phyloP scores from a whole-genome alignment of 1,140 invertebrate species.

The Luehdorfia chinensis region DNA sequence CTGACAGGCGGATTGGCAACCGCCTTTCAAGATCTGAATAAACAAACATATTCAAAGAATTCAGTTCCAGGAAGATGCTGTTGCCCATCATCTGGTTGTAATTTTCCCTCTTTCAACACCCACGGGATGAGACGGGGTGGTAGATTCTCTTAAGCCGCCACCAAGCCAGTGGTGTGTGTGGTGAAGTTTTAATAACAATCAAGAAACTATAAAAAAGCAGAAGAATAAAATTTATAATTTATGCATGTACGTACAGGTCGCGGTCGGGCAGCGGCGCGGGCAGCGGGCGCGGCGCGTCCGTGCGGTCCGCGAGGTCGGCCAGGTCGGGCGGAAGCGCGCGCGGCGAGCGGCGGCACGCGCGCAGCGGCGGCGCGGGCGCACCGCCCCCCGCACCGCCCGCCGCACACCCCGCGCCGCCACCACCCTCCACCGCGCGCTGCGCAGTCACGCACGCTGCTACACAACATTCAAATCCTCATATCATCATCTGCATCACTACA shows the following conservation, averaged over 20 bases:
- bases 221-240: too few species aligned
- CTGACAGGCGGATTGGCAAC: too few species aligned
- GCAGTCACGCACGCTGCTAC: slow-evolving; percentile 29
- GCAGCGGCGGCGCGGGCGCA: slow-evolving; percentile 66
- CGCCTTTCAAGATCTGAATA: too few species aligned
- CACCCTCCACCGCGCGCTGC: slow-evolving; percentile 34
- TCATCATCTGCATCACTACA: not conserved
- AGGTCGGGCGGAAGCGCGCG: slow-evolving; percentile 37
- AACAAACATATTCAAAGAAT: too few species aligned
- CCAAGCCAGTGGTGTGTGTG: too few species aligned
- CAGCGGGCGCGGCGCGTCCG: slow-evolving; percentile 13
- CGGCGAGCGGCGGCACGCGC: slow-evolving; percentile 55
- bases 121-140: too few species aligned
- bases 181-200: too few species aligned
- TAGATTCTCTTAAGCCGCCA: too few species aligned
- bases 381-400: slow-evolving; percentile 49
- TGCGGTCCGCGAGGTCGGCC: slow-evolving; percentile 35
- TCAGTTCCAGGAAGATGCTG: too few species aligned
- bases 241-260: slow-evolving; percentile 29
- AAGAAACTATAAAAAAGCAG: too few species aligned
- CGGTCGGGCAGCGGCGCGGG: slow-evolving; percentile 23
- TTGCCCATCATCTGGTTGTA: too few species aligned
- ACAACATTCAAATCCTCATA: not conserved
- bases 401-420: slow-evolving; percentile 52
- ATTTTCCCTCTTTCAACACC: too few species aligned